Conservation (phyloP, 2,888 invertebrate genomes). For the Tenthredo notha region DNA sequence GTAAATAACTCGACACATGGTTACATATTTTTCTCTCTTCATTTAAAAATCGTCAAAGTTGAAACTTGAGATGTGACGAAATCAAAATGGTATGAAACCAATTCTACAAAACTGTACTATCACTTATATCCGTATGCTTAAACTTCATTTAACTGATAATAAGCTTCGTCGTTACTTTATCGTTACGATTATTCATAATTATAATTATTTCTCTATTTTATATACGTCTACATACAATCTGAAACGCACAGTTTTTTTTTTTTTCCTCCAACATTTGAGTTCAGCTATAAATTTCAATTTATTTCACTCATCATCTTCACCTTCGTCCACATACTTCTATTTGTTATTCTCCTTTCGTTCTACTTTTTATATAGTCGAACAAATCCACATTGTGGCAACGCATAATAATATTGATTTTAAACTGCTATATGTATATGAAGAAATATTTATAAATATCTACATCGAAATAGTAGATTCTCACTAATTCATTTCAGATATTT, state of each 20-base stretch:
- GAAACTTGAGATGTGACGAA: neutral
- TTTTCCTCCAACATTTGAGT: neutral
- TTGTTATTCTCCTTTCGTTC: neutral
- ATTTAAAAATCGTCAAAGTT: neutral
- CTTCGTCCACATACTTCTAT: neutral
- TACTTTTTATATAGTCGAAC: neutral
- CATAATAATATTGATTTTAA: constrained; percentile 5
- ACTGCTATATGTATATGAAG: neutral
- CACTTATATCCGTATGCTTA: constrained; percentile 39
- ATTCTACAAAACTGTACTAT: constrained; percentile 50
- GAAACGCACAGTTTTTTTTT: constrained; percentile 5
- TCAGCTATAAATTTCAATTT: neutral
- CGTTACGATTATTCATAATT: neutral
- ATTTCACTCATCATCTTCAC: neutral
- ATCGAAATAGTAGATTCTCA: neutral
- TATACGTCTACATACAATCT: neutral
- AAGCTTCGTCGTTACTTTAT: neutral
- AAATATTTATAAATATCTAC: neutral
- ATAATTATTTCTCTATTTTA: constrained; percentile 2
- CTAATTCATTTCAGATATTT: neutral
- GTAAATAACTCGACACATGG: constrained; percentile 28
- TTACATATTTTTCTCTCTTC: neutral
- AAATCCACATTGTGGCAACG: neutral
- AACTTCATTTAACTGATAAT: constrained; percentile 31
- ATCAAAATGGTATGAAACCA: constrained; percentile 61